Evolutionary conservation across 2,888 invertebrate genomes (phyloP), one percentile per base, ranked within the genome.

Genomic region (Andrena minutula): DNA sequence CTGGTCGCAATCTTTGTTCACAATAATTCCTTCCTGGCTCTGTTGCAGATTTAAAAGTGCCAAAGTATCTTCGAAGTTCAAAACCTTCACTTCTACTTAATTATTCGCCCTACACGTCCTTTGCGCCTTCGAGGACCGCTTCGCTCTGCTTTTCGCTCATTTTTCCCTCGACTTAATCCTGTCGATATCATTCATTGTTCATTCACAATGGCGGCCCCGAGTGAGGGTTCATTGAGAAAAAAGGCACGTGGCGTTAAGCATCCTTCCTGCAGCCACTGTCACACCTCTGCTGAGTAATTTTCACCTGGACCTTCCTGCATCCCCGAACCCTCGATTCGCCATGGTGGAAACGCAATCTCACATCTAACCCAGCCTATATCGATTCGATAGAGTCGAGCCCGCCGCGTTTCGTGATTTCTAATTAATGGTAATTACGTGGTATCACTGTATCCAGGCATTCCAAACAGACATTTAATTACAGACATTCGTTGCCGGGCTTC

Each of bases 281-380:
- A 56, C 64, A 82, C 63, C 70, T 74, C 41, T 83, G 87, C 86
- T 79, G 89, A 84, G 73, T 88, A 83, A 87, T 81, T 84, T 73
- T 82, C 88, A 89, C 82, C 89, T 87, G 87, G 83, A 81, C 23
- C 56, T 58, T 66, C 26, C 74, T 16, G 16, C n/a, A 23, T 28
- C 8, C 16, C 8, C 7, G 8, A 71, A 49, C 51, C 23, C 10
- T 64, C 53, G 20, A 71, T 35, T 71, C 20, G 8, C 23, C 53
- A 56, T n/a, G 8, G 7, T 61, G 0, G 6, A 35, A 30, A 68
- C 28, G 26, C 23, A 12, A 58, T 23, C 10, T 35, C 41, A n/a
- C 32, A 8, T 0, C 7, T 2, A 16, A 1, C 2, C 3, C 16
- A 16, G 2, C 41, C 5, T 26, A 2, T n/a, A n/a, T 35, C 2